Conservation (phyloP, 2,888 invertebrate species). For the Scaptomyza flava region DNA sequence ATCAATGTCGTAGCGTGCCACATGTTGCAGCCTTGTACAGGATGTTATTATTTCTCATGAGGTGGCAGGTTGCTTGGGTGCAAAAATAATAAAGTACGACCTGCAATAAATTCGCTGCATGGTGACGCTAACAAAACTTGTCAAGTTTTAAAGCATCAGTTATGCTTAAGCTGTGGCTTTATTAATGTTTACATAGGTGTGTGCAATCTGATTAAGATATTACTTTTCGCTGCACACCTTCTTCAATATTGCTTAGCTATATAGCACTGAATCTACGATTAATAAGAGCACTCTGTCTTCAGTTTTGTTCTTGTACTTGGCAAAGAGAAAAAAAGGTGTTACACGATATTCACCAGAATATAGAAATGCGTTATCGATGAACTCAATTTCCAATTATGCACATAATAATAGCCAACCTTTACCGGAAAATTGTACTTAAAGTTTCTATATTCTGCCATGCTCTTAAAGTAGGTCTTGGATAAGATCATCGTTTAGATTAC, state of each 20-base stretch:
- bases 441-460: slow-evolving; percentile 56
- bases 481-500: slow-evolving; percentile 57
- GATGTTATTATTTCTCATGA: slow-evolving; percentile 69
- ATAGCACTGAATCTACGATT: slow-evolving; percentile 1
- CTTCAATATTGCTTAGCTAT: slow-evolving; percentile 13
- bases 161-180: slow-evolving; percentile 52
- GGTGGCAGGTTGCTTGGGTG: slow-evolving; percentile 32
- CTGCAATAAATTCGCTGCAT: slow-evolving; percentile 40
- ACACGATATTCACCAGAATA: slow-evolving; percentile 38
- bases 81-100: slow-evolving; percentile 24
- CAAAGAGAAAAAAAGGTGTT: slow-evolving; percentile 18
- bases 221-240: not conserved
- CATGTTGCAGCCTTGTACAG: slow-evolving; percentile 72
- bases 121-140: slow-evolving; percentile 46
- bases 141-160: slow-evolving; percentile 68
- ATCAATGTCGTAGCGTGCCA: slow-evolving; percentile 62
- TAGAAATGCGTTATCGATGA: slow-evolving; percentile 49
- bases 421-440: slow-evolving; percentile 70
- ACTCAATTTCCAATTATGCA: slow-evolving; percentile 60
- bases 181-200: slow-evolving; percentile 23
- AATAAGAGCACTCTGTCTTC: slow-evolving; percentile 13
- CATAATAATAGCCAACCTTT: slow-evolving; percentile 55
- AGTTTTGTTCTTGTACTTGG: slow-evolving; percentile 31
- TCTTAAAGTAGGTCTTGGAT: slow-evolving; percentile 62
- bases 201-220: slow-evolving; percentile 1